Evolutionary conservation across 2,113 vertebrate species (phyloP).

Genomic region (Tonatia bakeri): DNA sequence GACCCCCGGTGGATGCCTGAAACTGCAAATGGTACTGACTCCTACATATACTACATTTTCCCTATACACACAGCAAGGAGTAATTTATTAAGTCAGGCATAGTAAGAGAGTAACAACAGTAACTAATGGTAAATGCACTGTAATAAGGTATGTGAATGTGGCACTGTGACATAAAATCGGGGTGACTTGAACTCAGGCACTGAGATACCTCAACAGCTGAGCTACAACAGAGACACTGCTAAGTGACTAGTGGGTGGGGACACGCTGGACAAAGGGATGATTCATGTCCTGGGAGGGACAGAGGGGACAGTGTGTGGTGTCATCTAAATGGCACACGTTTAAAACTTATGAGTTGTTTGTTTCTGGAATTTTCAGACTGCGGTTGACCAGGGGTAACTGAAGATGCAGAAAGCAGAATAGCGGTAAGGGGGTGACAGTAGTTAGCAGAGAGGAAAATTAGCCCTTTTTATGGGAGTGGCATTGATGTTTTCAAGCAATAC

Average conservation of each 20-base stretch:
- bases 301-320: too few relatives aligned
- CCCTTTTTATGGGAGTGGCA: not conserved
- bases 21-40: too few relatives aligned
- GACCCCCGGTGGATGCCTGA: not conserved
- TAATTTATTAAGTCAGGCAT: not conserved
- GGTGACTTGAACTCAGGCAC: not conserved
- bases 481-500: constrained; percentile 67
- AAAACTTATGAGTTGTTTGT: not conserved
- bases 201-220: not conserved
- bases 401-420: not conserved
- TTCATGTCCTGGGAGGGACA: too few relatives aligned
- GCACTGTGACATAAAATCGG: not conserved
- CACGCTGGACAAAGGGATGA: not conserved
- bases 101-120: not conserved
- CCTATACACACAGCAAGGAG: not conserved
- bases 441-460: not conserved
- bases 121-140: too few relatives aligned
- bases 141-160: not conserved
- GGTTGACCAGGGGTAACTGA: not conserved
- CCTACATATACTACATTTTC: not conserved
- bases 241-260: not conserved
- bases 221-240: not conserved
- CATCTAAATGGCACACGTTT: not conserved
- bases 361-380: not conserved
- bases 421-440: not conserved